phyloP scores from a whole-genome alignment of 2,113 vertebrate species.

The Gymnobelideus leadbeateri region DNA sequence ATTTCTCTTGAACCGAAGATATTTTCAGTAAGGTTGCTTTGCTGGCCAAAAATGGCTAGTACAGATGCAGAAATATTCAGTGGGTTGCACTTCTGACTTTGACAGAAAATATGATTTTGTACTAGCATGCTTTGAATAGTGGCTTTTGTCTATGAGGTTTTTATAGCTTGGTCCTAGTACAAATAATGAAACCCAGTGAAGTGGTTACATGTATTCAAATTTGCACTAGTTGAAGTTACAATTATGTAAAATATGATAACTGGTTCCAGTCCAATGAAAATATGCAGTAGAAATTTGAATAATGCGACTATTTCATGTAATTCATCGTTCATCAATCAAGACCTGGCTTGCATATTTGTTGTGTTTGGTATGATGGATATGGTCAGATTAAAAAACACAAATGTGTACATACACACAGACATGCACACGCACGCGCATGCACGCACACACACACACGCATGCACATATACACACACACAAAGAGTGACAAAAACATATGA shows the following conservation, averaged over 20 bases:
- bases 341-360: neutral
- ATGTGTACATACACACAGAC: no score
- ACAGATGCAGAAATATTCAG: slow-evolving; percentile 26
- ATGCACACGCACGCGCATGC: neutral
- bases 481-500: neutral
- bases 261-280: neutral
- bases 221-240: neutral
- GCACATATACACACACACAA: neutral
- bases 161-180: no score
- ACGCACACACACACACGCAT: neutral
- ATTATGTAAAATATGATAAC: neutral
- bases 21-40: neutral
- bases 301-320: neutral
- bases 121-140: neutral
- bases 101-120: neutral
- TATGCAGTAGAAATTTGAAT: neutral
- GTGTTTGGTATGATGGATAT: neutral
- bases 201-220: neutral
- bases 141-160: no score
- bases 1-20: slow-evolving; percentile 32
- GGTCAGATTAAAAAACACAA: slow-evolving; percentile 32
- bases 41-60: slow-evolving; percentile 15
- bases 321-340: neutral
- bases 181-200: neutral
- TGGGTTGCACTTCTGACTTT: neutral